phyloP scores from a whole-genome alignment of 2,888 invertebrate genomes.

The Cetonia aurata region DNA sequence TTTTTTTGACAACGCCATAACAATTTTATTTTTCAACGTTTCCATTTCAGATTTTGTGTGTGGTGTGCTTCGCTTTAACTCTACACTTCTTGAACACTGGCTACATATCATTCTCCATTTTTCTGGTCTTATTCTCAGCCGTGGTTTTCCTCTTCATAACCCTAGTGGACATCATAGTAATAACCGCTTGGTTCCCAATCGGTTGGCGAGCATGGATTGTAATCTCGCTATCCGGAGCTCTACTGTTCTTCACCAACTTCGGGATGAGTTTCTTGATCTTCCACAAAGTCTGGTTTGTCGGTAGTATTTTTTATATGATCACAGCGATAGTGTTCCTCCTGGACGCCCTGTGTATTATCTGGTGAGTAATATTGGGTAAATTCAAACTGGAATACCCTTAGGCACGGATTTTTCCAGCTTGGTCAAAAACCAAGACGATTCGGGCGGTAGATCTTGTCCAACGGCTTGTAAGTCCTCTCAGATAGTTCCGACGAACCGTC shows the following conservation, averaged over 20 bases:
- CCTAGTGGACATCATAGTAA: constrained; percentile 46
- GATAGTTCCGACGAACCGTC: constrained; percentile 6
- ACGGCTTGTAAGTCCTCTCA: constrained; percentile 15
- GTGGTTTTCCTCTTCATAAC: constrained; percentile 46
- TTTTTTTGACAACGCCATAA: too few species aligned
- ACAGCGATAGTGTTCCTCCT: constrained; percentile 46
- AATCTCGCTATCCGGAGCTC: constrained; percentile 46
- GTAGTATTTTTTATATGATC: constrained; percentile 21
- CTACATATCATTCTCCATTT: not conserved
- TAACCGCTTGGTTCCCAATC: constrained; percentile 45
- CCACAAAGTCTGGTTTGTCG: not conserved
- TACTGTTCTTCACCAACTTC: constrained; percentile 47
- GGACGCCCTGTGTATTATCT: constrained; percentile 48
- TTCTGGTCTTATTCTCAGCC: constrained; percentile 20
- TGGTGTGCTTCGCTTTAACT: constrained; percentile 8
- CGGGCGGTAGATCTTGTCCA: not conserved
- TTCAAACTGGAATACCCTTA: not conserved
- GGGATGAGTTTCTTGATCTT: constrained; percentile 39
- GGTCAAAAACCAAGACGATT: not conserved
- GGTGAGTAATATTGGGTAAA: constrained; percentile 42
- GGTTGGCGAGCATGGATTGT: constrained; percentile 52
- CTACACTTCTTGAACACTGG: not conserved
- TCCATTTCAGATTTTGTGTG: constrained; percentile 19
- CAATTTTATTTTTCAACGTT: not conserved
- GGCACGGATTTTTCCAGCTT: constrained; percentile 3